phyloP scores from a whole-genome alignment of 2,888 invertebrate species.

The Lepidochrysops patricia region DNA sequence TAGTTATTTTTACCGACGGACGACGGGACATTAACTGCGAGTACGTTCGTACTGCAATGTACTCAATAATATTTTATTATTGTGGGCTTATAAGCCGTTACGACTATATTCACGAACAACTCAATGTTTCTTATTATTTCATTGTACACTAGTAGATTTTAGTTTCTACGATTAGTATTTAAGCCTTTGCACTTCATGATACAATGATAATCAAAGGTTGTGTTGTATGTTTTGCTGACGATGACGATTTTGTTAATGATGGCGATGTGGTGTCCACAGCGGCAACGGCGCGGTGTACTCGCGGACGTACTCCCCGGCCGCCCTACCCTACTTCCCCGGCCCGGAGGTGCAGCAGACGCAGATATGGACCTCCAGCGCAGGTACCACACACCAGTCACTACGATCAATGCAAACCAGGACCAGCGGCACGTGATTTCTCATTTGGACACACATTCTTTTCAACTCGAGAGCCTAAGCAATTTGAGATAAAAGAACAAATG shows the following conservation, averaged over 20 bases:
- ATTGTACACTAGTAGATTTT: too few species aligned
- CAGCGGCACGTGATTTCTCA: too few species aligned
- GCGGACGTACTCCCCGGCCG: constrained; percentile 40
- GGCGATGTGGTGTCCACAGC: constrained; percentile 17
- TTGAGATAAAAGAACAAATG: too few species aligned
- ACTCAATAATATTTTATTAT: not conserved
- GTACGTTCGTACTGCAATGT: not conserved
- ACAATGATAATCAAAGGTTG: not conserved
- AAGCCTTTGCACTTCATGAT: too few species aligned
- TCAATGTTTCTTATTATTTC: too few species aligned
- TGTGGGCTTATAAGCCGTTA: too few species aligned
- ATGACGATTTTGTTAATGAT: not conserved
- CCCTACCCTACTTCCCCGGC: constrained; percentile 51
- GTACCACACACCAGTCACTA: too few species aligned
- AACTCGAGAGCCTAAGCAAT: too few species aligned
- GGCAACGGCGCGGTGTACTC: constrained; percentile 39
- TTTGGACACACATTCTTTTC: too few species aligned
- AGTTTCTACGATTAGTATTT: too few species aligned
- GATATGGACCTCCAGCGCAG: constrained; percentile 50
- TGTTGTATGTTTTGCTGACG: not conserved
- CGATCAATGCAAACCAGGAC: too few species aligned
- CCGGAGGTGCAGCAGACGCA: constrained; percentile 40
- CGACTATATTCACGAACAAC: too few species aligned
- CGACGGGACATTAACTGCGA: not conserved
- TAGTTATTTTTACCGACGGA: not conserved